Percentiles rank a stretch among this genome's conserved stretches.
Evolutionary conservation across 35 echinoderm and acorn worm genomes (phyloP).

Genomic region (Patiria miniata): DNA sequence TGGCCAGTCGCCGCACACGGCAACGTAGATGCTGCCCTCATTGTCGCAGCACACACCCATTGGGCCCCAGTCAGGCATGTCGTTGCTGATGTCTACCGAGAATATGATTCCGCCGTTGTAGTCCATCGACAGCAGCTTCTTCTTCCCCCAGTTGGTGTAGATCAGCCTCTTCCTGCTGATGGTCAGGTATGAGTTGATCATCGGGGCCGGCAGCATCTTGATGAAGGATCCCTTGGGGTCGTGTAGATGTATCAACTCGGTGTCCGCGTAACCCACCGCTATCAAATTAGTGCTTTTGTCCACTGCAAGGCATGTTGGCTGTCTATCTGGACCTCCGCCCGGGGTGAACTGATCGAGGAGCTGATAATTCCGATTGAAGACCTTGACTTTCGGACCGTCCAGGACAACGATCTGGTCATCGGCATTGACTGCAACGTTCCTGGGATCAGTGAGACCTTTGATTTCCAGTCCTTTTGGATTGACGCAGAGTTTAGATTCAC

Average conservation of each 20-base stretch:
- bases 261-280: background rate
- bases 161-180: background rate
- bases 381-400: background rate
- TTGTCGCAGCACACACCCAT: background rate
- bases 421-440: background rate
- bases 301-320: slow-evolving; percentile 31
- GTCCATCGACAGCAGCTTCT: background rate
- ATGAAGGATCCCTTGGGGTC: background rate
- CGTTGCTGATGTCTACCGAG: background rate
- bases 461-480: background rate
- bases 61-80: background rate
- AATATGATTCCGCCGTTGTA: background rate
- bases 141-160: background rate
- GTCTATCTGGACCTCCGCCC: background rate
- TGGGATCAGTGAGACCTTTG: background rate
- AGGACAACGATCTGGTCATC: slow-evolving; percentile 19
- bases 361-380: slow-evolving; percentile 11
- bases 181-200: background rate
- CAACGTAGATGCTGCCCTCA: background rate
- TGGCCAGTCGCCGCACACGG: background rate
- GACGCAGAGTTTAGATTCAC: background rate
- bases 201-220: background rate
- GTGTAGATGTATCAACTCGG: background rate
- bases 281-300: background rate
- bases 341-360: slow-evolving; percentile 21